phyloP scores from a whole-genome alignment of 2,113 vertebrate genomes.

The Cyanoderma ruficeps region DNA sequence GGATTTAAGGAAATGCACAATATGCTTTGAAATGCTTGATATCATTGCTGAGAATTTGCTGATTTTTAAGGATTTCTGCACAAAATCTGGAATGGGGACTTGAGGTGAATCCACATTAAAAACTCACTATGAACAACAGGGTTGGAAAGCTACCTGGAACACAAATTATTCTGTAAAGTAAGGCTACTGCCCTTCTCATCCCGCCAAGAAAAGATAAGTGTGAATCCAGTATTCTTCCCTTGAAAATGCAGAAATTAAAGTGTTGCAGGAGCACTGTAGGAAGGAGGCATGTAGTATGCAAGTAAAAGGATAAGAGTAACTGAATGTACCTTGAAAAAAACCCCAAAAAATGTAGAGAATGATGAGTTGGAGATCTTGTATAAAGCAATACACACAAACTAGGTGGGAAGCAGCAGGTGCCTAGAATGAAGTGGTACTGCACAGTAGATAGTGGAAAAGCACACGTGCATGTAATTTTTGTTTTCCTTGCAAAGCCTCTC shows the following conservation, averaged over 20 bases:
- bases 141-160: neutral
- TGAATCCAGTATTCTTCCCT: neutral
- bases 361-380: neutral
- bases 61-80: neutral
- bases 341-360: fast-evolving
- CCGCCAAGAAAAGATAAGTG: neutral
- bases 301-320: neutral
- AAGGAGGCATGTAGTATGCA: neutral
- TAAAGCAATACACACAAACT: neutral
- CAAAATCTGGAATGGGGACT: fast-evolving
- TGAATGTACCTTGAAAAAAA: neutral
- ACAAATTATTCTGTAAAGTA: neutral
- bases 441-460: neutral
- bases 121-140: neutral
- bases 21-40: neutral
- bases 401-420: neutral
- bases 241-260: neutral
- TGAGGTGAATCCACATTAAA: neutral
- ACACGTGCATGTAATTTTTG: neutral
- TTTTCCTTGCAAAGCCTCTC: neutral
- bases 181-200: neutral
- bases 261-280: neutral
- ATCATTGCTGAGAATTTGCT: neutral
- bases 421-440: neutral
- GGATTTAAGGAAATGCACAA: neutral